These are phyloP conservation scores for Phortica okadai DNA, from an alignment of 2,888 invertebrate genomes.

Conservation along the genomic window DNA sequence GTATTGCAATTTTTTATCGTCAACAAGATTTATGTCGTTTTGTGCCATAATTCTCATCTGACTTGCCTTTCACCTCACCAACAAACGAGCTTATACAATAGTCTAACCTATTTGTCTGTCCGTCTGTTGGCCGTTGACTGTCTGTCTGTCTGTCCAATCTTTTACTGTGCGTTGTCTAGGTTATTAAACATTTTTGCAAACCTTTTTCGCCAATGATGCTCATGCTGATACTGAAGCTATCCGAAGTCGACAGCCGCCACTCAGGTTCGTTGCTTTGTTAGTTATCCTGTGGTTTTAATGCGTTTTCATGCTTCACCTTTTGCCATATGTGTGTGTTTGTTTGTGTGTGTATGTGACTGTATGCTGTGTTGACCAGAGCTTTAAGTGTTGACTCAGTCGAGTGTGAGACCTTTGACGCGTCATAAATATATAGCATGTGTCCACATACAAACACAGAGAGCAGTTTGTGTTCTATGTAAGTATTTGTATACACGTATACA, in stretches of 20 bases:
- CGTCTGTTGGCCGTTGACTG: neutral
- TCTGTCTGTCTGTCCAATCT: neutral
- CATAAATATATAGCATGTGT: slow-evolving; percentile 12
- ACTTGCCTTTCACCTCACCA: slow-evolving; percentile 14
- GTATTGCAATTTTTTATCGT: slow-evolving; percentile 60
- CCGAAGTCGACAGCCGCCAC: neutral
- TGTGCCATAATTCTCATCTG: slow-evolving; percentile 58
- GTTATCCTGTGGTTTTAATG: slow-evolving; percentile 34
- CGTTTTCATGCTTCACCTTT: slow-evolving; percentile 42
- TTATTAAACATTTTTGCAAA: slow-evolving; percentile 21
- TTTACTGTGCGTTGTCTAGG: slow-evolving; percentile 11
- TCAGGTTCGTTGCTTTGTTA: neutral
- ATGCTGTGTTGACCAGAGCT: neutral
- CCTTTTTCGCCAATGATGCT: neutral
- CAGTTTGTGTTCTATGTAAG: neutral
- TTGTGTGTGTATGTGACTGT: neutral
- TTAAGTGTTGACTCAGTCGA: neutral
- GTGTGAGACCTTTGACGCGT: slow-evolving; percentile 16
- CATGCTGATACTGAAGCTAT: neutral
- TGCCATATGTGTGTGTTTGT: slow-evolving; percentile 4
- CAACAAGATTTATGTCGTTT: slow-evolving; percentile 63
- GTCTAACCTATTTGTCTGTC: neutral
- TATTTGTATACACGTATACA: neutral
- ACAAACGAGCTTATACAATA: neutral
- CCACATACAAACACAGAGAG: neutral